Base-by-base conservation (phyloP, 1,140 invertebrate species). In the Eufriesea mexicana region DNA sequence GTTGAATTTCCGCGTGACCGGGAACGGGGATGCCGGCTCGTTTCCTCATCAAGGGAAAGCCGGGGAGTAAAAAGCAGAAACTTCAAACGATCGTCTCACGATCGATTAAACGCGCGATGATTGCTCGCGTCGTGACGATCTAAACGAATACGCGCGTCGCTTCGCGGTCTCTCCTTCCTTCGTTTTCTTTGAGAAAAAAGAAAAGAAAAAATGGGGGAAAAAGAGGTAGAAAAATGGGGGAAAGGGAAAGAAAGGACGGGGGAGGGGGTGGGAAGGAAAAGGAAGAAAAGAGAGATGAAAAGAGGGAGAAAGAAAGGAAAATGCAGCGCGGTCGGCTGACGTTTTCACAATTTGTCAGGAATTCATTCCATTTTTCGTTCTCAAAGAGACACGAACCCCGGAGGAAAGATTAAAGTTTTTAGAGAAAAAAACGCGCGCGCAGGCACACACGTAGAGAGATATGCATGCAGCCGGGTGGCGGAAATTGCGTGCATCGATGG, bases 401-500 rank as follows among this genome's bases (percentile, higher is more conserved):
- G 45, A 16, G 73, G 45, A 62, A 75, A 75, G 59, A 75, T 75
- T 75, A 75, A 75, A 75, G 25, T 75, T 74, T 73, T 73, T 54
- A 2, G 16, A 54, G 35, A 45, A 55, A 55, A 62, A 61, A 18
- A 35, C 18, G 45, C 23, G 51, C 28, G 9, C 51, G 28, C 10
- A 5, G 5, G 20, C 18, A 9, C 12, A 59, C 9, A 59, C 20
- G 35, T 35, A 35, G 1, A 35, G 35, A 35, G 35, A 35, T 35
- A 35, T 35, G 35, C 35, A 35, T 49, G 28, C 25, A 42, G 25
- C 42, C 23, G 16, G 42, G 47, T 66, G 47, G 47, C n/a, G 59
- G 49, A 80, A 74, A 74, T 80, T 80, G 79, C 70, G 57, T 74
- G 79, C 59, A 80, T 73, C 70, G 79, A 80, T 73, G 59, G 23